Evolutionary conservation across 2,797 vertebrate species (phyloP).

Genomic region (Phylloscopus collybita): DNA sequence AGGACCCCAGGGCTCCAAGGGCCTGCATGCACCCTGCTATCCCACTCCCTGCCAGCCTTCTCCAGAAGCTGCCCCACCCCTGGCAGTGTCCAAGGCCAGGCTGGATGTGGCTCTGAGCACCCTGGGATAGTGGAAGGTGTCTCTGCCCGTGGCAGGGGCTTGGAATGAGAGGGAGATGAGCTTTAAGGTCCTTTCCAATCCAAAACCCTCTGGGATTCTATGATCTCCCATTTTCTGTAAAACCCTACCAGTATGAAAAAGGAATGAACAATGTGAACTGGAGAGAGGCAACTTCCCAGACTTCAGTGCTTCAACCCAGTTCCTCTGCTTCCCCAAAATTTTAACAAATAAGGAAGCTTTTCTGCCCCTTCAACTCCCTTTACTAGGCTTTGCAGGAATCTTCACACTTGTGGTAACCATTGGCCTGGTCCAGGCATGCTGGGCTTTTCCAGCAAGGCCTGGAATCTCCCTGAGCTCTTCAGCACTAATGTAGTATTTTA

Average conservation of each 20-base stretch:
- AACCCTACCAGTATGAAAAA: background rate
- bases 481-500: background rate
- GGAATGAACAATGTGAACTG: rapidly evolving
- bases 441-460: slow-evolving; percentile 15
- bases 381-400: background rate
- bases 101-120: background rate
- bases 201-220: background rate
- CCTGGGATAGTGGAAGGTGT: background rate
- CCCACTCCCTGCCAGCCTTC: background rate
- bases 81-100: background rate
- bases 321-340: background rate
- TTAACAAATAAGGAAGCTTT: background rate
- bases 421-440: background rate
- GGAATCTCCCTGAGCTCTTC: slow-evolving; percentile 2
- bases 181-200: background rate
- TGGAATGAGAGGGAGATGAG: background rate
- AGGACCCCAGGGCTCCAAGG: background rate
- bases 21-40: background rate
- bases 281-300: background rate
- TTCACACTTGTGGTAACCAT: background rate
- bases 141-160: background rate
- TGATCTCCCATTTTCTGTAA: background rate
- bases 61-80: background rate
- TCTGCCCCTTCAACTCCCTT: background rate
- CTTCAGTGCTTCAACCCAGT: background rate